Base-by-base conservation (phyloP, 2,888 invertebrate genomes). In the Sphaeridia pumilis region DNA sequence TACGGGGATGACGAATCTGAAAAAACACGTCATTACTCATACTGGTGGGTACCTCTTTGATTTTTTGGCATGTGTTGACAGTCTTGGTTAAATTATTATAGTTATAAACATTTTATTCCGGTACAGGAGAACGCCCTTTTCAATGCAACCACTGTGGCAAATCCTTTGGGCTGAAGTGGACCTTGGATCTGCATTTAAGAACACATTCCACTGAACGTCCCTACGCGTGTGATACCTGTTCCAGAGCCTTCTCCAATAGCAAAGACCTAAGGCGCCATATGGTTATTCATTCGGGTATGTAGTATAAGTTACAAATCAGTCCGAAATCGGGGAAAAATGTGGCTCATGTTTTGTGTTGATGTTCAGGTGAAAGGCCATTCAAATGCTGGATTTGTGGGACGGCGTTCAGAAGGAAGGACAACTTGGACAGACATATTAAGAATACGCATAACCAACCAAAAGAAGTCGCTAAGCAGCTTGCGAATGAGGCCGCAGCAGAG, bases 181-280 rank as follows among this genome's bases (percentile, higher is more conserved):
- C 79, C 22, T 68, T 81, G 25, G 76, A 75, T 41, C 69, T 75
- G 28, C 81, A 82, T 65, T 67, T 73, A 36, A 68, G 71, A 43
- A 70, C 75, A 4, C 82, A 82, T 65, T 68, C 70, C 3, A 70
- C 72, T 57, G 71, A 72, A 2, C 74, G 76, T 41, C 73, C 74
- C 2, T 77, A 77, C 69, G 71, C 73, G 61, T 87, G 87, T 67
- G 70, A 75, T 62, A 73, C 76, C 53, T 87, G 87, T 63, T 71
- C 74, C 20, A 81, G 80, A 67, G 71, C 77, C 20, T 86, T 84
- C 71, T 75, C 77, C 59, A 78, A 81, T 66, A 72, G 74, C 46
- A 81, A 81, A 67, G 82, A 84, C 67, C 74, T 84, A 67, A 73
- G 78, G 44, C 72, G 87, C 0, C 87, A 87, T 67, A 72, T 75